These are phyloP conservation scores for Hylaeus volcanicus DNA, from an alignment of 1,140 invertebrate genomes.

Conservation along the genomic window DNA sequence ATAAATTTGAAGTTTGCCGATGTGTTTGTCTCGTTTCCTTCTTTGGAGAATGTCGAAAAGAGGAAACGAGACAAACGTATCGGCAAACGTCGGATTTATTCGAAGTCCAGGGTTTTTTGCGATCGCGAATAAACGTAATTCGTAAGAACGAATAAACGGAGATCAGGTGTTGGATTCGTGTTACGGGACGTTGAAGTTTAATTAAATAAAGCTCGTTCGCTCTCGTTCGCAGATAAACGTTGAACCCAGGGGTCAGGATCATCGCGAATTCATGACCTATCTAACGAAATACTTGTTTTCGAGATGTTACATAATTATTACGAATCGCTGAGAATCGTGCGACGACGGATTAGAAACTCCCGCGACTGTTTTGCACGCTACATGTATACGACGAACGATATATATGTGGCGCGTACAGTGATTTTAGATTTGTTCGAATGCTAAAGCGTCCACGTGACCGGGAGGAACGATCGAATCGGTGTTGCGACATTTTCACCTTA, in stretches of 20 bases:
- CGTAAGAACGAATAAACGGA: too few relatives aligned
- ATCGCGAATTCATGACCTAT: neutral
- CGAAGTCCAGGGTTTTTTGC: too few relatives aligned
- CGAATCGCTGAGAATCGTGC: neutral
- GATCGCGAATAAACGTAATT: too few relatives aligned
- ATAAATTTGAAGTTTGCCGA: too few relatives aligned
- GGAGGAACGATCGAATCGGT: neutral
- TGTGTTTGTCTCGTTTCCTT: too few relatives aligned
- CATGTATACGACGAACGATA: neutral
- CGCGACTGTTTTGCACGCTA: constrained; percentile 11
- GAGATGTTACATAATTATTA: constrained; percentile 29
- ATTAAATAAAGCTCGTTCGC: too few relatives aligned
- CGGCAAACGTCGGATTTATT: too few relatives aligned
- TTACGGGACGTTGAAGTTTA: too few relatives aligned
- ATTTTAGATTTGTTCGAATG: constrained; percentile 41
- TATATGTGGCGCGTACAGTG: neutral
- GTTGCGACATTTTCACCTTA: constrained; percentile 15
- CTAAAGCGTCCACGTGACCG: constrained; percentile 20
- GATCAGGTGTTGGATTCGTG: too few relatives aligned
- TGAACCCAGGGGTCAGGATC: neutral
- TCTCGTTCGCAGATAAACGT: too few relatives aligned
- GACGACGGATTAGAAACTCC: constrained; percentile 33
- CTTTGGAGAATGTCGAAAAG: too few relatives aligned
- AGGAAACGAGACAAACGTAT: too few relatives aligned
- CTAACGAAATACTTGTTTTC: neutral